A percentile compares a stretch with the other conserved stretches of the same genome.
These are phyloP conservation scores for Heliothis virescens DNA, from an alignment of 1,140 invertebrate species.

Conservation along the genomic window DNA sequence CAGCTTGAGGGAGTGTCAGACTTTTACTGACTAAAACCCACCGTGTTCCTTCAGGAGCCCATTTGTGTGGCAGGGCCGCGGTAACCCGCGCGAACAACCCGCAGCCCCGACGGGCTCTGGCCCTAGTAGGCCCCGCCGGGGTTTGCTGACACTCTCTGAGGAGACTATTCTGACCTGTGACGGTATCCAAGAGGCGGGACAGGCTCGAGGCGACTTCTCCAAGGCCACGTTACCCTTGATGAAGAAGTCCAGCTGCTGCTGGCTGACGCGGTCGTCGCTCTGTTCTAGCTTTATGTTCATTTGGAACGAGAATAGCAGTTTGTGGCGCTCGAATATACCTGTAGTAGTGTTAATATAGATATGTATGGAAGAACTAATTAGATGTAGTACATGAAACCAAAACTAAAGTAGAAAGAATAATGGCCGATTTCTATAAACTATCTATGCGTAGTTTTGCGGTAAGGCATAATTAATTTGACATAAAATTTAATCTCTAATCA, in stretches of 20 bases:
- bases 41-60: too few relatives aligned
- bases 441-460: too few relatives aligned
- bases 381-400: neutral
- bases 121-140: too few relatives aligned
- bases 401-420: neutral
- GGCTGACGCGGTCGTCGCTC: slow-evolving; percentile 87
- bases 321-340: slow-evolving; percentile 96
- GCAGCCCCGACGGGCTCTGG: too few relatives aligned
- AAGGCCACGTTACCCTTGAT: slow-evolving; percentile 93
- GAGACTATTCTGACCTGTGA: slow-evolving; percentile 68
- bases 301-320: slow-evolving; percentile 96
- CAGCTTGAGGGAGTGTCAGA: too few relatives aligned
- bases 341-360: slow-evolving; percentile 43
- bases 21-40: too few relatives aligned
- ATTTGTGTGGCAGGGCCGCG: too few relatives aligned
- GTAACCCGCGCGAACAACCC: too few relatives aligned
- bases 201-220: slow-evolving; percentile 89
- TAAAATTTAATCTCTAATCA: too few relatives aligned
- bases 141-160: too few relatives aligned
- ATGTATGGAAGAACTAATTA: neutral
- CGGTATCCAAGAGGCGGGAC: slow-evolving; percentile 91
- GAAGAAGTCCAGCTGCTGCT: slow-evolving; percentile 95
- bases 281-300: slow-evolving; percentile 94
- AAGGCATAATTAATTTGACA: too few relatives aligned
- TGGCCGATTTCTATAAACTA: too few relatives aligned